Conservation (phyloP, 2,888 invertebrate genomes). For the Aporophyla nigra region DNA sequence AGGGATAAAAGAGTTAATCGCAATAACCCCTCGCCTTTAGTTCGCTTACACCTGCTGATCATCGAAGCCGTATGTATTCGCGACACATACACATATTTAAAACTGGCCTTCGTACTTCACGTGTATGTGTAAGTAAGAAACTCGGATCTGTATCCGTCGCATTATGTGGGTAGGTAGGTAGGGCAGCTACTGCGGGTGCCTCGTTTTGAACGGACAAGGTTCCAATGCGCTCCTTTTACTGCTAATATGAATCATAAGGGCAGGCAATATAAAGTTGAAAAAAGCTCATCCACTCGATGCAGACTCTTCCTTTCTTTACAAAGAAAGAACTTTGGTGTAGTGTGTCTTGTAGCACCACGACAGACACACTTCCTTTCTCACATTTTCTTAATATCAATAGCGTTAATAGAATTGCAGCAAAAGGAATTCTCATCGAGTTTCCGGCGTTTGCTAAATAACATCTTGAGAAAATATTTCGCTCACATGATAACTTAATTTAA, state of each 20-base stretch:
- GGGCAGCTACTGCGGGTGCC: constrained; percentile 89
- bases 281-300: constrained; percentile 75
- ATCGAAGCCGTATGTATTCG: constrained; percentile 90
- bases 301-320: constrained; percentile 83
- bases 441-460: constrained; percentile 74
- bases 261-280: constrained; percentile 80
- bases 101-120: constrained; percentile 89
- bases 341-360: constrained; percentile 84
- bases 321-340: constrained; percentile 83
- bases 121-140: constrained; percentile 88
- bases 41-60: constrained; percentile 91
- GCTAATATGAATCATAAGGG: constrained; percentile 87
- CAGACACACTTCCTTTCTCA: constrained; percentile 90
- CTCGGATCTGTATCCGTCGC: constrained; percentile 90
- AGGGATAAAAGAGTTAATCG: constrained; percentile 91
- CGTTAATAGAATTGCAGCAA: constrained; percentile 83
- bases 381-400: constrained; percentile 89
- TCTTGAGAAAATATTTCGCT: constrained; percentile 79
- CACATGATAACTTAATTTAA: constrained; percentile 73
- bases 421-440: constrained; percentile 84
- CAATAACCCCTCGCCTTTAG: constrained; percentile 90
- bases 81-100: constrained; percentile 88
- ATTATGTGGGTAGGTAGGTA: constrained; percentile 89
- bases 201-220: constrained; percentile 85
- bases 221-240: constrained; percentile 83